A percentile compares a stretch with the other conserved stretches of the same genome.
Evolutionary conservation across 2,888 invertebrate species (phyloP).

Genomic region (Lymantria dispar): DNA sequence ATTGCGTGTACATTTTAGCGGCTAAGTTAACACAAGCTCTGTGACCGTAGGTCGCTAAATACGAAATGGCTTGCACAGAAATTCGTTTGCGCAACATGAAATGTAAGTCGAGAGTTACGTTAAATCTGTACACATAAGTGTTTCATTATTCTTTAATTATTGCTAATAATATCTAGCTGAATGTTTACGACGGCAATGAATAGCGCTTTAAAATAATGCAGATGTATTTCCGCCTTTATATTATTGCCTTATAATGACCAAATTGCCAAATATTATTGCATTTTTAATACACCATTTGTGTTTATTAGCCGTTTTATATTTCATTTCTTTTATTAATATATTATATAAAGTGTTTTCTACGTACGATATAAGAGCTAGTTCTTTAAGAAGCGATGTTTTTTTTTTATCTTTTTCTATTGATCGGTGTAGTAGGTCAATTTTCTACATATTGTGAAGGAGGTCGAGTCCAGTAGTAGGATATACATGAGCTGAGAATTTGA

Average conservation of each 20-base stretch:
- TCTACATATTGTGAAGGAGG: too few relatives aligned
- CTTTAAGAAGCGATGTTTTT: too few relatives aligned
- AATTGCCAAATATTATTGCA: not conserved
- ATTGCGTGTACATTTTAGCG: conserved; percentile 29
- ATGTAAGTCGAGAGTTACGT: conserved; percentile 1
- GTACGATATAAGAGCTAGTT: too few relatives aligned
- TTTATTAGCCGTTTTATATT: not conserved
- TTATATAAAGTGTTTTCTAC: too few relatives aligned
- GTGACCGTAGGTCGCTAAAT: conserved; percentile 38
- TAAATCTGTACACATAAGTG: conserved; percentile 1
- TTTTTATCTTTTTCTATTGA: too few relatives aligned
- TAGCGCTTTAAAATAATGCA: not conserved
- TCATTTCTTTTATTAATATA: not conserved
- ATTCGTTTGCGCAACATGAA: conserved; percentile 36
- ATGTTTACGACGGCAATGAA: not conserved
- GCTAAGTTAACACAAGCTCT: conserved; percentile 31
- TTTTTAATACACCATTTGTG: not conserved
- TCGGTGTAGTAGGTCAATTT: too few relatives aligned
- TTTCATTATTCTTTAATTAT: conserved; percentile 10
- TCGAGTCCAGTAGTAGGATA: too few relatives aligned
- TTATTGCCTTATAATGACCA: not conserved
- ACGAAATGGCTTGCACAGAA: conserved; percentile 10
- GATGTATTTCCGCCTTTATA: not conserved
- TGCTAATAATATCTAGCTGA: not conserved
- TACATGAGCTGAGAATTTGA: too few relatives aligned